Percentiles rank a stretch among this genome's conserved stretches.
Evolutionary conservation across 2,888 invertebrate genomes (phyloP).

Genomic region (Nysson spinosus): DNA sequence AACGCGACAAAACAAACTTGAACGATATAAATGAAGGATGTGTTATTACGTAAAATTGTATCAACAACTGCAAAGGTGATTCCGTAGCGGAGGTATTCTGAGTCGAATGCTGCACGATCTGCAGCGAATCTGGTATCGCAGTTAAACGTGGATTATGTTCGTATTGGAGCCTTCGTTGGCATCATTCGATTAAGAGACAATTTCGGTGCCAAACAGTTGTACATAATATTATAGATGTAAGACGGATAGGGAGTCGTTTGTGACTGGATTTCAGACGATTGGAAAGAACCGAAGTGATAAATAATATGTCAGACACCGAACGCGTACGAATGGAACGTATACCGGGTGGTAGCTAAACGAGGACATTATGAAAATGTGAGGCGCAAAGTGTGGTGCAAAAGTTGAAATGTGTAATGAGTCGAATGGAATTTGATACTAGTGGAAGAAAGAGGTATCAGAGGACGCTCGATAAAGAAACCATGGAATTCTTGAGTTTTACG

Average conservation of each 20-base stretch:
- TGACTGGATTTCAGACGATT: conserved; percentile 39
- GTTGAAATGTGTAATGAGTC: no score
- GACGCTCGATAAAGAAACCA: neutral
- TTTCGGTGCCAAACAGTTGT: conserved; percentile 76
- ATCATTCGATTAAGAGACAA: conserved; percentile 53
- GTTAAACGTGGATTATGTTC: conserved; percentile 35
- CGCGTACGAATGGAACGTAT: no score
- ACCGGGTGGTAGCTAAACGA: no score
- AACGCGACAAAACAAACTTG: neutral
- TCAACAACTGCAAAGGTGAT: neutral
- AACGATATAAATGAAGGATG: neutral
- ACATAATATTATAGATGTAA: conserved; percentile 75
- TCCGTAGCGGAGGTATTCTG: conserved; percentile 7
- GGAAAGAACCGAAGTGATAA: neutral
- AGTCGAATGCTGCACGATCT: no score
- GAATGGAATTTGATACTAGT: conserved; percentile 4
- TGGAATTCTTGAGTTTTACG: conserved; percentile 16
- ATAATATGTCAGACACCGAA: neutral
- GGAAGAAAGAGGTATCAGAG: conserved; percentile 6
- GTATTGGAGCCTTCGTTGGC: conserved; percentile 51
- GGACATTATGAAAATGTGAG: no score
- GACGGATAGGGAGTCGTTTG: conserved; percentile 48
- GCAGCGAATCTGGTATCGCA: no score
- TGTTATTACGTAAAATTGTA: neutral
- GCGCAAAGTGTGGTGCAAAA: no score